phyloP scores from a whole-genome alignment of 1,140 invertebrate genomes.

The Drosophila persimilis region DNA sequence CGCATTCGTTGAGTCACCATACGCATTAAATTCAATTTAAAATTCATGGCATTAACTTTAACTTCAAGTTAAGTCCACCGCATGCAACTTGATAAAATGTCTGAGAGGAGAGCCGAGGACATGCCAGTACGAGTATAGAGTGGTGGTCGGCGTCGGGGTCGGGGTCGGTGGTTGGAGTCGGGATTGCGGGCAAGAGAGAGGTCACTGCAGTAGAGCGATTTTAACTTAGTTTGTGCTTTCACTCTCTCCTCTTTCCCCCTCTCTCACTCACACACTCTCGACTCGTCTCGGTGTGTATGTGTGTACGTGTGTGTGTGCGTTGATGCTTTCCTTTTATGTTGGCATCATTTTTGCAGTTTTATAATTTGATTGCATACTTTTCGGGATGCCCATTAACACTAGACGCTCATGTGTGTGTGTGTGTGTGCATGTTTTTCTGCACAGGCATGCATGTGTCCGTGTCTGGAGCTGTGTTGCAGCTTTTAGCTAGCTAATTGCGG shows the following conservation, averaged over 20 bases:
- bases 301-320: constrained; percentile 13
- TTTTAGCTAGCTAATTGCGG: constrained; percentile 63
- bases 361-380: constrained; percentile 79
- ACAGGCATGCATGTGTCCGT: not conserved
- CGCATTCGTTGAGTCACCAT: constrained; percentile 42
- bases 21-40: constrained; percentile 81
- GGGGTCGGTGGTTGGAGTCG: too few species aligned
- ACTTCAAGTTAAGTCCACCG: constrained; percentile 77
- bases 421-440: not conserved
- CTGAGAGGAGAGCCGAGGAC: not conserved
- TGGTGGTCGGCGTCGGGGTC: too few species aligned
- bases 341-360: constrained; percentile 56
- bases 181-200: not conserved
- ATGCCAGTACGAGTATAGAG: too few species aligned
- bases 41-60: constrained; percentile 81
- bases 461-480: constrained; percentile 14
- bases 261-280: too few species aligned
- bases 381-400: constrained; percentile 68
- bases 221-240: constrained; percentile 66
- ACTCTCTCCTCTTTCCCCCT: not conserved
- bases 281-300: not conserved
- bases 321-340: constrained; percentile 41
- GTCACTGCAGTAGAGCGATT: constrained; percentile 55
- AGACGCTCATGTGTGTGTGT: constrained; percentile 15
- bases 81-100: constrained; percentile 76